Percentiles rank a stretch among this genome's conserved stretches.
These are phyloP conservation scores for Theocolax elegans DNA, from an alignment of 1,140 invertebrate genomes.

Conservation along the genomic window DNA sequence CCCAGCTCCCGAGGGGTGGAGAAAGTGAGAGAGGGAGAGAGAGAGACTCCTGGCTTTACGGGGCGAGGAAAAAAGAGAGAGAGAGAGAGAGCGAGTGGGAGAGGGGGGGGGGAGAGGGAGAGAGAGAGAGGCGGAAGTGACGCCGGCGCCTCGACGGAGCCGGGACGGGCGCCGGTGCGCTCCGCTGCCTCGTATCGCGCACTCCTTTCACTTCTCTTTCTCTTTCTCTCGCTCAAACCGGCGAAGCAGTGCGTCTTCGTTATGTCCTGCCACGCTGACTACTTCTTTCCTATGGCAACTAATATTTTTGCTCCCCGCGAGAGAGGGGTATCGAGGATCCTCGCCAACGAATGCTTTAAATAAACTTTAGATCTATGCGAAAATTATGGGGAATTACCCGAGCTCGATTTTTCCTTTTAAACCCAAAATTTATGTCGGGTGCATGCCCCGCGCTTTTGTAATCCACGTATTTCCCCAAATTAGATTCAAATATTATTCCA, in stretches of 20 bases:
- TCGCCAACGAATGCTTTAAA: constrained; percentile 27
- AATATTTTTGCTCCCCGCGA: constrained; percentile 47
- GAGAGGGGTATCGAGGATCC: not conserved
- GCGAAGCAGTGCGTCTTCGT: constrained; percentile 62
- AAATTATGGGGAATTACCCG: constrained; percentile 19
- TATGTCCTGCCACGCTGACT: constrained; percentile 60
- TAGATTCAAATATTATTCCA: too few species aligned
- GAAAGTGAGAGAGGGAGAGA: constrained; percentile 22
- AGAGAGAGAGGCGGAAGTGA: constrained; percentile 60
- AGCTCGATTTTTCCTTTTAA: constrained; percentile 1
- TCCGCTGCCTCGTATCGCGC: constrained; percentile 58
- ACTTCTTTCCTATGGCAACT: constrained; percentile 52
- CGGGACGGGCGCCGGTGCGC: constrained; percentile 65
- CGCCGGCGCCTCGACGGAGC: constrained; percentile 68
- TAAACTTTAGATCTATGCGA: constrained; percentile 36
- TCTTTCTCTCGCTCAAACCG: constrained; percentile 13
- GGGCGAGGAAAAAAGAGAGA: constrained; percentile 37
- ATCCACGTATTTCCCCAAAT: too few species aligned
- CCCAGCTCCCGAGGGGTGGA: constrained; percentile 33
- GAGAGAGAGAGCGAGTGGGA: constrained; percentile 19
- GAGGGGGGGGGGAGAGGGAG: constrained; percentile 34
- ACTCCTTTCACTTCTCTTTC: constrained; percentile 52
- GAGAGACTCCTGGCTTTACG: constrained; percentile 29
- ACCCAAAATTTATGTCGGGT: not conserved
- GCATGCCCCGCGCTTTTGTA: too few species aligned